Conservation (phyloP, 2,888 invertebrate species). For the Apomyelois bistriatella region DNA sequence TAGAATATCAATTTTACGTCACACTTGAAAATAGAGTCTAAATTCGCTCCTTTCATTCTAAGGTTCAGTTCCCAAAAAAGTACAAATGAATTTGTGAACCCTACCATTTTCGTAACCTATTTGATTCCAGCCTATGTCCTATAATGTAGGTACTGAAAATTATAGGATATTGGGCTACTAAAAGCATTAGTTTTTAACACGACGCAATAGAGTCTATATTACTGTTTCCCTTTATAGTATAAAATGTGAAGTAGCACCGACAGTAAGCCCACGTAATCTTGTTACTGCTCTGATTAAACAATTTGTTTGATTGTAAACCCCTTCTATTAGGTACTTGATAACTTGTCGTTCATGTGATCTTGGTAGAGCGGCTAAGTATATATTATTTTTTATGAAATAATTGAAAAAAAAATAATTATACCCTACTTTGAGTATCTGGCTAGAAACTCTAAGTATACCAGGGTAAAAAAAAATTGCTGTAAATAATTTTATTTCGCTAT, state of each 20-base stretch:
- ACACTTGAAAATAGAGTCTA: too few species aligned
- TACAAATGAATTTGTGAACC: too few species aligned
- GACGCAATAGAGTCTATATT: not conserved
- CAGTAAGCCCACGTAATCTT: slow-evolving; percentile 2
- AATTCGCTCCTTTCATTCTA: too few species aligned
- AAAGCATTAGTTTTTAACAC: not conserved
- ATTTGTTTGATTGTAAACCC: slow-evolving; percentile 36
- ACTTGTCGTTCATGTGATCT: slow-evolving; percentile 16
- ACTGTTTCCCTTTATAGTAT: not conserved
- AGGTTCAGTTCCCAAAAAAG: too few species aligned
- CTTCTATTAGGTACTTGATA: slow-evolving; percentile 28
- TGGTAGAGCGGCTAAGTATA: not conserved
- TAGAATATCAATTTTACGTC: too few species aligned
- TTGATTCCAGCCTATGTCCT: not conserved
- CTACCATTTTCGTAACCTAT: not conserved
- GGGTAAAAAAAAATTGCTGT: too few species aligned
- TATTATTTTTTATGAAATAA: too few species aligned
- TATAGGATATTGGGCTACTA: not conserved
- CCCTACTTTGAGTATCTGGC: too few species aligned
- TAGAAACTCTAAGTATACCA: too few species aligned
- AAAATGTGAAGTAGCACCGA: not conserved
- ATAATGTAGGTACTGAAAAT: too few species aligned
- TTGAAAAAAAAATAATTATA: too few species aligned
- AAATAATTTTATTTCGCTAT: too few species aligned
- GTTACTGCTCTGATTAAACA: slow-evolving; percentile 34